Evolutionary conservation across 2,888 invertebrate species (phyloP), one percentile per base, ranked within the genome.

Genomic region (Campoplex capitator): DNA sequence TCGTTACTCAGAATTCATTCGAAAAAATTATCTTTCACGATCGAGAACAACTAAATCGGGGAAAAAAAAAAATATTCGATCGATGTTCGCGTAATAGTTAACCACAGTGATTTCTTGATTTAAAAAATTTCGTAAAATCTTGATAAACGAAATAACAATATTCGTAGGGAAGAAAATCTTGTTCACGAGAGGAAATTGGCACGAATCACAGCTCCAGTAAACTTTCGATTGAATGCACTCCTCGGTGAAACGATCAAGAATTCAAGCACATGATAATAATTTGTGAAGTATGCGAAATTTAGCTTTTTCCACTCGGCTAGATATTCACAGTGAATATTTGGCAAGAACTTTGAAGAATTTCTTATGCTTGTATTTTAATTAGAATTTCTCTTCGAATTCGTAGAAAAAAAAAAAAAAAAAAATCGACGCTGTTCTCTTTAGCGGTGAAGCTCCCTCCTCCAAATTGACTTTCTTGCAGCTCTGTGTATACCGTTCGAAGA

Each of bases 361-460:
- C 76, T 86, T 86, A 78, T 70, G 16, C 92, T 90, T 89, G 92
- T 92, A 92, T 92, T 93, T 93, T 93, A 94, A 94, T 94, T 93
- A 93, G 91, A 93, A 93, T 92, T 92, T 92, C 88, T n/a, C 87
- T 82, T 65, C 48, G 75, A 79, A 84, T 82, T 76, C 79, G 62
- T 68, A n/a, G n/a, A n/a, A n/a, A n/a, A n/a, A n/a, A n/a, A n/a
- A n/a, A n/a, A n/a, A n/a, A n/a, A n/a, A n/a, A n/a, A n/a, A 56
- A 65, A 58, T 62, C 74, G 45, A 28, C 75, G 32, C n/a, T 45
- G 70, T 32, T 56, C n/a, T 79, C 81, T 56, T 51, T 13, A 48
- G 65, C 38, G 54, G 62, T 28, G 75, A 83, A 84, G 89, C 89
- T 88, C 18, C 68, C 76, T 70, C 56, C 68, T 79, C 32, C 35